Conservation (phyloP, 2,113 vertebrate genomes). For the Odocoileus hemionus region DNA sequence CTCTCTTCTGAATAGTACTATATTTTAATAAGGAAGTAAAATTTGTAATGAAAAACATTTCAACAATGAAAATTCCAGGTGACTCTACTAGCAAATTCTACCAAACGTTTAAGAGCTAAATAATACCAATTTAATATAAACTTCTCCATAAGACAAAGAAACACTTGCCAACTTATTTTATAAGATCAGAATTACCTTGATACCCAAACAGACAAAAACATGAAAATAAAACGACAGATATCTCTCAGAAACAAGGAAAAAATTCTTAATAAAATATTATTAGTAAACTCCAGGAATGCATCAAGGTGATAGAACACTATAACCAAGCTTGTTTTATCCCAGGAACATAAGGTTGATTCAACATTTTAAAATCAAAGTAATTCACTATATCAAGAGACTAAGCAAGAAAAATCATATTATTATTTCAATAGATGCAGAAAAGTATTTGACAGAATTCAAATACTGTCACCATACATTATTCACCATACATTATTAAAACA, state of each 20-base stretch:
- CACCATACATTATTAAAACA: not conserved
- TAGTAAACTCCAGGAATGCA: not conserved
- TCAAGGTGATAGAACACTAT: not conserved
- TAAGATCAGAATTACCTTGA: not conserved
- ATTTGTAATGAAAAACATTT: constrained; percentile 1
- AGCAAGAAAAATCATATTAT: not conserved
- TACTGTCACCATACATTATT: not conserved
- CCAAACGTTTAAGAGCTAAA: not conserved
- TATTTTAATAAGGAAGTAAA: not conserved
- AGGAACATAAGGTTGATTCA: not conserved
- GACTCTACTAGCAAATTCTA: not conserved
- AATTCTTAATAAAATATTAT: not conserved
- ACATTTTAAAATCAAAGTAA: not conserved
- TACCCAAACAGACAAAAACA: not conserved
- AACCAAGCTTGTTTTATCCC: not conserved
- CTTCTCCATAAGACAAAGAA: not conserved
- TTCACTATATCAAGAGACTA: not conserved
- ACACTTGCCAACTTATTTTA: not conserved
- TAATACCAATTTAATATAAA: constrained; percentile 12
- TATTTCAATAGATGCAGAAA: not conserved
- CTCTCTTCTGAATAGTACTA: not conserved
- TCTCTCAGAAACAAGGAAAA: not conserved
- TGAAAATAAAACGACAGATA: not conserved
- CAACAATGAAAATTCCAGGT: not conserved
- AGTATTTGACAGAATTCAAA: not conserved